These are phyloP conservation scores for Lepidocyrtoides sp. DNA, from an alignment of 2,888 invertebrate genomes.

Conservation along the genomic window DNA sequence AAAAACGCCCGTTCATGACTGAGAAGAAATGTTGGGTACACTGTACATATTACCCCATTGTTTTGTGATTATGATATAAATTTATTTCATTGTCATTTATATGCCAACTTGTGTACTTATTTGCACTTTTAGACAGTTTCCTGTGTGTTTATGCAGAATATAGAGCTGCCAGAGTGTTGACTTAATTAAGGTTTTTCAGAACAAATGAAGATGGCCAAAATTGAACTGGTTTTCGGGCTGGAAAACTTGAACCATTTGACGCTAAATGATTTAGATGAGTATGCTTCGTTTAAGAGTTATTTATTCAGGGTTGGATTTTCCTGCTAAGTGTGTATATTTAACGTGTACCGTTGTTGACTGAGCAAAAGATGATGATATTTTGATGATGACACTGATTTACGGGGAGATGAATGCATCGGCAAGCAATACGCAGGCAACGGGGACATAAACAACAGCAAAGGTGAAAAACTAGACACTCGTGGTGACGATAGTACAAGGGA, in stretches of 20 bases:
- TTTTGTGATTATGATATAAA: conserved; percentile 15
- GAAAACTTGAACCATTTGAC: background rate
- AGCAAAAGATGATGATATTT: conserved; percentile 5
- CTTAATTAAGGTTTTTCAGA: conserved; percentile 2
- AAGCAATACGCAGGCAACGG: no score
- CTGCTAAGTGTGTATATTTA: background rate
- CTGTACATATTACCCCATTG: background rate
- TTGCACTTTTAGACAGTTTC: conserved; percentile 5
- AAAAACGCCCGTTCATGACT: background rate
- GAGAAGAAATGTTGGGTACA: background rate
- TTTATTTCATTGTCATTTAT: conserved; percentile 5
- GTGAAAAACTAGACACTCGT: no score
- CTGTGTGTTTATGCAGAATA: background rate
- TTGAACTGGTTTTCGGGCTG: conserved; percentile 11
- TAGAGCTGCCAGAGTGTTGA: background rate
- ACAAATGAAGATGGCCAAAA: conserved; percentile 28
- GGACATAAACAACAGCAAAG: no score
- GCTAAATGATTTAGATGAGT: background rate
- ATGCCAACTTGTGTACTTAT: background rate
- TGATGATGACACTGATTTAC: conserved; percentile 56
- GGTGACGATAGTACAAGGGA: no score
- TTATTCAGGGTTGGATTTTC: background rate
- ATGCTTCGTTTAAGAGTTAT: background rate
- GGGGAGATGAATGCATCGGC: no score
- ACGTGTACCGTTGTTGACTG: background rate